phyloP scores from a whole-genome alignment of 2,888 invertebrate genomes.

The Chrysolina americana region DNA sequence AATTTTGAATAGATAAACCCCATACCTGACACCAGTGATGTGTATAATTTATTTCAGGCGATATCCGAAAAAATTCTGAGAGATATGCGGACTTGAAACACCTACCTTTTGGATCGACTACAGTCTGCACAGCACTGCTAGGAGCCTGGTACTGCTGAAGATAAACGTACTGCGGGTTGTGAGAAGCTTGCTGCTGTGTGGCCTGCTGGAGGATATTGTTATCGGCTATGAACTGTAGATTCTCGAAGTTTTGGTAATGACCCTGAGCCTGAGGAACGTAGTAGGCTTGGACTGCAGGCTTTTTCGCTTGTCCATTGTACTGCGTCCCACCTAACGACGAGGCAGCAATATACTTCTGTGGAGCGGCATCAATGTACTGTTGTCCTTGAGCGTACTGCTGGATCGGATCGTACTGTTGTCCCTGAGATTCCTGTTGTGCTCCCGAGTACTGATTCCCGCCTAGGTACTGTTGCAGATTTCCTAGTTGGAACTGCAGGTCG shows the following conservation, averaged over 20 bases:
- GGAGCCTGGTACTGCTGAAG: conserved; percentile 63
- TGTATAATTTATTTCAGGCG: too few species aligned
- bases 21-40: too few species aligned
- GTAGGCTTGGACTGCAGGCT: conserved; percentile 41
- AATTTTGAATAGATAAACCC: too few species aligned
- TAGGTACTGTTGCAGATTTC: conserved; percentile 7
- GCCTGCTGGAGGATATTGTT: conserved; percentile 56
- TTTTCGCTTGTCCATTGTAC: conserved; percentile 48
- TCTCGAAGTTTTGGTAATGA: conserved; percentile 59
- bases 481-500: conserved; percentile 33
- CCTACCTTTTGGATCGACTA: conserved; percentile 63
- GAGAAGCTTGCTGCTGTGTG: conserved; percentile 43
- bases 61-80: too few species aligned
- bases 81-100: conserved; percentile 46
- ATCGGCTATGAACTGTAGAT: conserved; percentile 62
- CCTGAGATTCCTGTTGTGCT: background rate
- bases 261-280: conserved; percentile 51
- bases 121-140: conserved; percentile 62
- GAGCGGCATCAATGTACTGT: conserved; percentile 12
- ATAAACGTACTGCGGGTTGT: conserved; percentile 61
- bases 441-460: background rate
- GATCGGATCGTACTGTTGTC: background rate
- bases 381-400: background rate
- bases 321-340: conserved; percentile 44
- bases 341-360: conserved; percentile 58